Base-by-base conservation (phyloP, 2,113 vertebrate species). In the Narcine bancroftii region DNA sequence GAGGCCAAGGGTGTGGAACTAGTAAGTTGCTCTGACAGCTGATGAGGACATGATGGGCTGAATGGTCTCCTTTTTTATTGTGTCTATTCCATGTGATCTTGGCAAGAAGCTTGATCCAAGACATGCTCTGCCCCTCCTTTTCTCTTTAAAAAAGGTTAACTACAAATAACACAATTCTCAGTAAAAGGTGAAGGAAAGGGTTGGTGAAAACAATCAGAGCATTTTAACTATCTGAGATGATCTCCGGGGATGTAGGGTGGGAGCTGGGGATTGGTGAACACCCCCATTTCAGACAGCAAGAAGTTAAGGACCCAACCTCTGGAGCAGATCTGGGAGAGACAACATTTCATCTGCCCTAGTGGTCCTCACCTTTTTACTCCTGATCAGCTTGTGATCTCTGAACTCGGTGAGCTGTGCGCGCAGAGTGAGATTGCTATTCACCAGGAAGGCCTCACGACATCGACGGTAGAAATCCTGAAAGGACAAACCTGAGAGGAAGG, bases 391-490 rank as follows among this genome's bases (percentile, higher is more conserved):
- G 95, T 99, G 99, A 94, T 99, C 99, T 94, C 96, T 97, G 94
- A 99, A 99, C 95, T 99, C 99, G 0, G 97, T 99, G 94, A 99
- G 96, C 94, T 99, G 99, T 92, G 99, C 98, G 92, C 98, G 97
- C 87, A 99, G 97, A 0, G 98, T 99, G 93, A 99, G 95, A 93
- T 99, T 98, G 94, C 97, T 99, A 94, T 99, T 99, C 72, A 99
- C 99, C 92, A 99, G 95, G 94, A 99, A 99, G 0, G 97, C 97
- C 93, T 99, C 98, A 60, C 99, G 97, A 95, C 99, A 99, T n/a
- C 97, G 97, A 94, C 99, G 98, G 94, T 99, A 99, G 93, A 99
- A 99, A 87, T 99, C 98, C 94, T 99, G 98, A 96, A 99, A 99
- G n/a, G 98, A 97, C 94, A 99, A 94, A 53, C 99, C 99, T 99